These are phyloP conservation scores for Myotis pilosus DNA, from an alignment of 2,797 vertebrate species.

Conservation along the genomic window DNA sequence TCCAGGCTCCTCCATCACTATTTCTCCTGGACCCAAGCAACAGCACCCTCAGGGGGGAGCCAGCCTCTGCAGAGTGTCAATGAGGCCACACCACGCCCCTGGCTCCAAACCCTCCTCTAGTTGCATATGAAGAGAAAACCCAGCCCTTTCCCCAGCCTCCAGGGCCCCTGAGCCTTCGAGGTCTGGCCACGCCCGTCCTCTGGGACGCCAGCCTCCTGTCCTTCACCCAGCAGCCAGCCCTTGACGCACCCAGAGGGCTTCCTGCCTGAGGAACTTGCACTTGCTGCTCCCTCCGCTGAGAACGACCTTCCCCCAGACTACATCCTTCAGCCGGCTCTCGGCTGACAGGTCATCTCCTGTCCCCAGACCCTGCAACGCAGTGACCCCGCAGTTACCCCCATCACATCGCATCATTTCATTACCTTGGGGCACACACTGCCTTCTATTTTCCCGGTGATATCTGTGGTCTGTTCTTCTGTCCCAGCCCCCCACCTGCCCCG, in stretches of 20 bases:
- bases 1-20: neutral
- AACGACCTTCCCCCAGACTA: neutral
- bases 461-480: neutral
- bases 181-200: neutral
- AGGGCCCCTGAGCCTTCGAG: neutral
- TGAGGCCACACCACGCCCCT: neutral
- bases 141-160: neutral
- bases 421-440: rapidly evolving
- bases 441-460: neutral
- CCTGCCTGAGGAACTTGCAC: neutral
- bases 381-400: neutral
- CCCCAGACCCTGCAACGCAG: neutral
- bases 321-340: neutral
- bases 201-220: neutral
- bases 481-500: neutral
- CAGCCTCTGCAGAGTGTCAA: neutral
- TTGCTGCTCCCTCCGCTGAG: neutral
- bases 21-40: neutral
- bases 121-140: neutral
- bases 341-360: neutral
- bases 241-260: neutral
- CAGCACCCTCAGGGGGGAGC: neutral
- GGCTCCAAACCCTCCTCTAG: neutral
- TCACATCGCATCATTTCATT: neutral
- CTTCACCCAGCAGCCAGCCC: neutral